phyloP scores from a whole-genome alignment of 2,113 vertebrate species.

The Propithecus coquereli region DNA sequence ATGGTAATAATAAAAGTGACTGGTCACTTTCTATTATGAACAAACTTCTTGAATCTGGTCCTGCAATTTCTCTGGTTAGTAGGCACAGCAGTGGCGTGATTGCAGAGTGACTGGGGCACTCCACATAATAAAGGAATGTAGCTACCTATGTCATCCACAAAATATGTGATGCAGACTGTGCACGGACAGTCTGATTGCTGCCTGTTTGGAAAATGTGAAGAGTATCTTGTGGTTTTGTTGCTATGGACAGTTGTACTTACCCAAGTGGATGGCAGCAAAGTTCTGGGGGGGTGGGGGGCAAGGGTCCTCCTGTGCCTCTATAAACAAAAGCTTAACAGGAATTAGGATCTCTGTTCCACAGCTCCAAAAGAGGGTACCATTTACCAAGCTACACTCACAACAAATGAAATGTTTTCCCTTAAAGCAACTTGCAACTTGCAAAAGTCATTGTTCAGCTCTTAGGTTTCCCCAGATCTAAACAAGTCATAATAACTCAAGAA shows the following conservation, averaged over 20 bases:
- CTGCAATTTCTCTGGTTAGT: not conserved
- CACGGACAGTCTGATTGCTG: not conserved
- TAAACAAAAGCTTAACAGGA: slow-evolving; percentile 53
- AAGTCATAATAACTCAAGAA: not conserved
- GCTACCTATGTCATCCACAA: slow-evolving; percentile 30
- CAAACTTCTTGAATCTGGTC: not conserved
- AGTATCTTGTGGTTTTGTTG: slow-evolving; percentile 42
- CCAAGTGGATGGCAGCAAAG: not conserved
- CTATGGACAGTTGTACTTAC: not conserved
- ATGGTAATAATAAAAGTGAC: not conserved
- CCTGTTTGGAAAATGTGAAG: not conserved
- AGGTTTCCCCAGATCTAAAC: slow-evolving; percentile 43
- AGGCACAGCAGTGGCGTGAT: not conserved
- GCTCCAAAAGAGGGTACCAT: slow-evolving; percentile 18
- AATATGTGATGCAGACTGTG: not conserved
- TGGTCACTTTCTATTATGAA: not conserved
- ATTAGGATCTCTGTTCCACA: not conserved
- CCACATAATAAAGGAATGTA: slow-evolving; percentile 32
- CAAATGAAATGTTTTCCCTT: slow-evolving; percentile 21
- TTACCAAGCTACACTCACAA: slow-evolving; percentile 38
- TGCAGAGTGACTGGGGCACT: not conserved
- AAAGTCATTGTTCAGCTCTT: slow-evolving; percentile 43
- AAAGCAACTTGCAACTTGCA: slow-evolving; percentile 42
- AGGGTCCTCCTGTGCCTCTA: not conserved
- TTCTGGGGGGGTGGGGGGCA: not conserved